Evolutionary conservation across 1,140 invertebrate genomes (phyloP).

Genomic region (Tetranychus urticae): DNA sequence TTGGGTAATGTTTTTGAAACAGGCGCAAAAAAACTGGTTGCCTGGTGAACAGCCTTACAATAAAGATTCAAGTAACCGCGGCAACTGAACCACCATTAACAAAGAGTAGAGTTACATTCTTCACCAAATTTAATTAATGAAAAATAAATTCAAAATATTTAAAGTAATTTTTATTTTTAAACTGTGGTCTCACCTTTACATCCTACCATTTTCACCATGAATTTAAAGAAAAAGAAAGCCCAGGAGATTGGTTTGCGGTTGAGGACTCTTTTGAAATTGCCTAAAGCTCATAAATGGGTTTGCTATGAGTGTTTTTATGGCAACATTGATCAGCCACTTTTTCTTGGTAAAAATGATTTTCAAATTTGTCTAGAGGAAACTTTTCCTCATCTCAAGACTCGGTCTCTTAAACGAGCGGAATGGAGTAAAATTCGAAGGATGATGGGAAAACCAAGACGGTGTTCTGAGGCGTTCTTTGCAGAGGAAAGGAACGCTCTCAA

Average conservation of each 20-base stretch:
- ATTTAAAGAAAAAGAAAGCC: conserved; percentile 29
- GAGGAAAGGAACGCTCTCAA: conserved; percentile 78
- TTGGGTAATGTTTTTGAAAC: too few species aligned
- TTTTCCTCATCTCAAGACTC: conserved; percentile 71
- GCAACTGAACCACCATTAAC: too few species aligned
- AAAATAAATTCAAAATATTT: too few species aligned
- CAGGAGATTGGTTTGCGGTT: conserved; percentile 70
- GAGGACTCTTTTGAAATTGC: conserved; percentile 85
- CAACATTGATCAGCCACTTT: conserved; percentile 78
- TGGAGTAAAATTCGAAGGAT: conserved; percentile 84
- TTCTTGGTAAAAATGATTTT: conserved; percentile 91
- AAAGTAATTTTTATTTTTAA: too few species aligned
- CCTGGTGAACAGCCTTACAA: too few species aligned
- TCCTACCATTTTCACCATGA: neutral
- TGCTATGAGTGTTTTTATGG: conserved; percentile 99
- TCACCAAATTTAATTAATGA: too few species aligned
- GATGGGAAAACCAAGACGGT: conserved; percentile 80
- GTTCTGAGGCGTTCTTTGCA: conserved; percentile 59
- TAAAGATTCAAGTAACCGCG: too few species aligned
- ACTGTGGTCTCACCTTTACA: too few species aligned
- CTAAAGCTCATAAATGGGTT: conserved; percentile 68
- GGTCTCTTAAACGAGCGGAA: conserved; percentile 61
- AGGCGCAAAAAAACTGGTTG: too few species aligned
- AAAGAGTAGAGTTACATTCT: too few species aligned
- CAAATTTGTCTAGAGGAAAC: conserved; percentile 76